These are phyloP conservation scores for Sebastes diploproa DNA, from an alignment of 2,797 vertebrate genomes.

Conservation along the genomic window DNA sequence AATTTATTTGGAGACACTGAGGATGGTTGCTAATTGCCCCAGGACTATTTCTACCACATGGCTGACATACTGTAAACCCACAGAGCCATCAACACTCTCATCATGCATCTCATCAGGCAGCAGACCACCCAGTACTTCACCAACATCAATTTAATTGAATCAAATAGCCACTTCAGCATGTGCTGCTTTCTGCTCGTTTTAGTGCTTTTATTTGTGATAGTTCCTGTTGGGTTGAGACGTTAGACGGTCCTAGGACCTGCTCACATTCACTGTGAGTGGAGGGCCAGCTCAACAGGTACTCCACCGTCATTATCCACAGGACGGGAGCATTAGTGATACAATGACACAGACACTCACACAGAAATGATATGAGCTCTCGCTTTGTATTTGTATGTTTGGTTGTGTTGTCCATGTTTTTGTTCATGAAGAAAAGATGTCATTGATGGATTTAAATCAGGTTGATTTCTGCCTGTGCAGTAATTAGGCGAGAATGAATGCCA, in stretches of 20 bases:
- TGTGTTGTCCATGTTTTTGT: background rate
- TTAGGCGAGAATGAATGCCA: constrained; percentile 19
- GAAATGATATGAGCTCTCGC: background rate
- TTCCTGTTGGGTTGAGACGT: constrained; percentile 4
- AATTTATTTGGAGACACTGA: background rate
- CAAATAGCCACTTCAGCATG: constrained; percentile 22
- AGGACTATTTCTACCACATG: background rate
- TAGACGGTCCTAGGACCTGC: constrained; percentile 15
- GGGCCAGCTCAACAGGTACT: constrained; percentile 29
- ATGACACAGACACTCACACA: background rate
- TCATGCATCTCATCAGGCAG: constrained; percentile 9
- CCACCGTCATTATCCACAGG: constrained; percentile 14
- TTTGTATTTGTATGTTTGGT: background rate
- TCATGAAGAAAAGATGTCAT: background rate
- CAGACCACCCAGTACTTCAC: constrained; percentile 1
- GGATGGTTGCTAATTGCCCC: background rate
- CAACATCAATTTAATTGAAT: constrained; percentile 22
- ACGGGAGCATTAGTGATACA: constrained; percentile 15
- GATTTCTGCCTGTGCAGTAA: constrained; percentile 4
- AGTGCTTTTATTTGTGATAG: constrained; percentile 14
- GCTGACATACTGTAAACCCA: background rate
- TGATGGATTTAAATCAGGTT: background rate
- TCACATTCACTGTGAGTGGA: constrained; percentile 26
- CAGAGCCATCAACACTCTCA: background rate
- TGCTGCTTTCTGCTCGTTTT: background rate